These are phyloP conservation scores for Toxotes chatareus DNA, from an alignment of 2,113 vertebrate species.

Conservation along the genomic window DNA sequence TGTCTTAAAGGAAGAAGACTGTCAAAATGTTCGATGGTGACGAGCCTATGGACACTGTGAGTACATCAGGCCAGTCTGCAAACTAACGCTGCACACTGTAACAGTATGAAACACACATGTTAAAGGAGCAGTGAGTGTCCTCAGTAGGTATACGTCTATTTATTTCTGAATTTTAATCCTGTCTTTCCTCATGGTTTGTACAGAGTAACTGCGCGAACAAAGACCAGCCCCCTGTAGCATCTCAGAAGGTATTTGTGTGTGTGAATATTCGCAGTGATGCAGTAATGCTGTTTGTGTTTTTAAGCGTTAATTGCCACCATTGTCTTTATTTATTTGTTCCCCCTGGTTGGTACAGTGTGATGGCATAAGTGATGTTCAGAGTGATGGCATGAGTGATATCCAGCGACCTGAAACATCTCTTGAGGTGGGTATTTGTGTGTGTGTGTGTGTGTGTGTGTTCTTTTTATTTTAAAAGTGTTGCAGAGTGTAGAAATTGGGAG, in stretches of 20 bases:
- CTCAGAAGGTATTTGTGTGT: too few relatives aligned
- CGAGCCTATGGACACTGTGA: slow-evolving; percentile 20
- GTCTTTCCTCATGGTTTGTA: too few relatives aligned
- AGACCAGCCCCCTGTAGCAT: too few relatives aligned
- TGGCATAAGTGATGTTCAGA: rapidly evolving
- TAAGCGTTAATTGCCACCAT: too few relatives aligned
- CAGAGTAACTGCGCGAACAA: too few relatives aligned
- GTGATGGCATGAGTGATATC: too few relatives aligned
- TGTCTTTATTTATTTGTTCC: too few relatives aligned
- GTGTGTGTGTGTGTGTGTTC: not conserved
- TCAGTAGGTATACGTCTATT: too few relatives aligned
- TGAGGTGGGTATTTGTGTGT: not conserved
- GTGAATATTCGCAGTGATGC: not conserved
- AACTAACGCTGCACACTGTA: not conserved
- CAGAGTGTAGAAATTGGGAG: not conserved
- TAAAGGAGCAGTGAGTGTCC: not conserved
- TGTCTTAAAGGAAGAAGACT: slow-evolving; percentile 9
- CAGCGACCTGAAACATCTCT: rapidly evolving
- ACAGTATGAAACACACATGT: not conserved
- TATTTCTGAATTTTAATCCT: too few relatives aligned
- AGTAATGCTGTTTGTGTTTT: not conserved
- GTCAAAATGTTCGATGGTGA: not conserved
- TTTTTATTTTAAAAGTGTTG: not conserved
- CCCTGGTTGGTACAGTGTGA: too few relatives aligned
- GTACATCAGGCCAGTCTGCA: not conserved